A percentile compares a stretch with the other conserved stretches of the same genome.
Conservation (phyloP, 2,797 vertebrate species). For the Syngnathus acus region DNA sequence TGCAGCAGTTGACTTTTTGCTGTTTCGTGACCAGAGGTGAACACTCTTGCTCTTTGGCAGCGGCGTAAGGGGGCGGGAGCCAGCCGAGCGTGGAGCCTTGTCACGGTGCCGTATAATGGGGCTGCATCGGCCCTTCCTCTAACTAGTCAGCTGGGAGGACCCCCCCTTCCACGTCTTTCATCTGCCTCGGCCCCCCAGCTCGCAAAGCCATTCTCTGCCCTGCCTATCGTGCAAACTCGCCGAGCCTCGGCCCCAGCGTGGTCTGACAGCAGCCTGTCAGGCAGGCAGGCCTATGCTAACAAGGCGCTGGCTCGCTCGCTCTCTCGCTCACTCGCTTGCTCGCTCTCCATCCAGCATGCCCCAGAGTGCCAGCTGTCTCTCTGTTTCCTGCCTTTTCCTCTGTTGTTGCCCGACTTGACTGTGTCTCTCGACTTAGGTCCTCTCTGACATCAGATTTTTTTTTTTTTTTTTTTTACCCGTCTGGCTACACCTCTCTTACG, state of each 20-base stretch:
- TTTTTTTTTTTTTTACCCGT: slow-evolving; percentile 47
- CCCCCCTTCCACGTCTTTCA: slow-evolving; percentile 53
- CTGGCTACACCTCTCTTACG: slow-evolving; percentile 32
- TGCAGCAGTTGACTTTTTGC: slow-evolving; percentile 88
- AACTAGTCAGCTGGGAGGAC: slow-evolving; percentile 94
- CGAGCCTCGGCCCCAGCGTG: slow-evolving; percentile 47
- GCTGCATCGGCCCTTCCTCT: slow-evolving; percentile 80
- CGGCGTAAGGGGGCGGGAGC: slow-evolving; percentile 59
- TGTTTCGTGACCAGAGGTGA: slow-evolving; percentile 85
- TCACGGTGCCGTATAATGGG: slow-evolving; percentile 92
- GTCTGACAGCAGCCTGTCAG: slow-evolving; percentile 90
- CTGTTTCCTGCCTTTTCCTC: slow-evolving; percentile 57
- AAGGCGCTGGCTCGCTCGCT: slow-evolving; percentile 71
- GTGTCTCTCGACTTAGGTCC: slow-evolving; percentile 32
- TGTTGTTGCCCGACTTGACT: slow-evolving; percentile 43
- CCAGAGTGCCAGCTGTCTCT: slow-evolving; percentile 74
- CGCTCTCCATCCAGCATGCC: slow-evolving; percentile 72
- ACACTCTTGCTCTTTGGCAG: slow-evolving; percentile 73
- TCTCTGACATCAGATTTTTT: slow-evolving; percentile 48
- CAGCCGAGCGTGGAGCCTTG: slow-evolving; percentile 88
- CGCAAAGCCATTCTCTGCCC: slow-evolving; percentile 52
- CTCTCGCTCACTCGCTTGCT: too few species aligned
- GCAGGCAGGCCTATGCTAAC: slow-evolving; percentile 96
- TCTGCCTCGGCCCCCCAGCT: slow-evolving; percentile 56
- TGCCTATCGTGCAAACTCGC: slow-evolving; percentile 47